Conservation (phyloP, 1,140 invertebrate species). For the Carposina sasakii region DNA sequence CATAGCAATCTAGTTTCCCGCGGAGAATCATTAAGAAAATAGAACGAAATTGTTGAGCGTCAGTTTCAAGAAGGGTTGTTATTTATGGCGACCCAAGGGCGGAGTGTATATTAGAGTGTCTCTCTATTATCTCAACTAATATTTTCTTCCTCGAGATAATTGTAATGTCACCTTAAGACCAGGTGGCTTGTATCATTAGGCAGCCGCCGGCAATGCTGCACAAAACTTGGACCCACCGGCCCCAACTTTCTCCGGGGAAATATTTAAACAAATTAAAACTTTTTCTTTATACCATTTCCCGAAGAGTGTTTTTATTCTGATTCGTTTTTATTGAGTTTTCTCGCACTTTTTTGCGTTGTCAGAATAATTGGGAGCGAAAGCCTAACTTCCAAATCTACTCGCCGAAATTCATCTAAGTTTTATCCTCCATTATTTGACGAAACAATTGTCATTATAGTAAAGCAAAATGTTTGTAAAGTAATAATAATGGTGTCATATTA, state of each 20-base stretch:
- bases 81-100: slow-evolving; percentile 61
- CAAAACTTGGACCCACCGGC: slow-evolving; percentile 46
- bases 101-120: slow-evolving; percentile 62
- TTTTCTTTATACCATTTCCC: slow-evolving; percentile 59
- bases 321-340: slow-evolving; percentile 58
- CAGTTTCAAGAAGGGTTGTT: slow-evolving; percentile 55
- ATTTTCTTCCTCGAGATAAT: slow-evolving; percentile 68
- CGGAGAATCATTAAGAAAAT: slow-evolving; percentile 66
- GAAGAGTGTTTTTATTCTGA: slow-evolving; percentile 54
- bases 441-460: no score
- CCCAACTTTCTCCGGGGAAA: slow-evolving; percentile 50
- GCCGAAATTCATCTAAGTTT: no score
- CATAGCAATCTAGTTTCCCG: no score
- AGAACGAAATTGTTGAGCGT: slow-evolving; percentile 59
- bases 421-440: no score
- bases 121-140: slow-evolving; percentile 66
- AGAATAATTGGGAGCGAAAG: no score
- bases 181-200: slow-evolving; percentile 63
- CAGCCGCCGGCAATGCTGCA: slow-evolving; percentile 48
- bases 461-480: no score
- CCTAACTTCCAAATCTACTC: no score
- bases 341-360: slow-evolving; percentile 28
- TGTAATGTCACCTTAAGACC: slow-evolving; percentile 66
- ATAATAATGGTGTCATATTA: no score
- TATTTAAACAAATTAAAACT: slow-evolving; percentile 72